Conservation (phyloP, 2,888 invertebrate genomes). For the Chrysomela aeneicollis region DNA sequence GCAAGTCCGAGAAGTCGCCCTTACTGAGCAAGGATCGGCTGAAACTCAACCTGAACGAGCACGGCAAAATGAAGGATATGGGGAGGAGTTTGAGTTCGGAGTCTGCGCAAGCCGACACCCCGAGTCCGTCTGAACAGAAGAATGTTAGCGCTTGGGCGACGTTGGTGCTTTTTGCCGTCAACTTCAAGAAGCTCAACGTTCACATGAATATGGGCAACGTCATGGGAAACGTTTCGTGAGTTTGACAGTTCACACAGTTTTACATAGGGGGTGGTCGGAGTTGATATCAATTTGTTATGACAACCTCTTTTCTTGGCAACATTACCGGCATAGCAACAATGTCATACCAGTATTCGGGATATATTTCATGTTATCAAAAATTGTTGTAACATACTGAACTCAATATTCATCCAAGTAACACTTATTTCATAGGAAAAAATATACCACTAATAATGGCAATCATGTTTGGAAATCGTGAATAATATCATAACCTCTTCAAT, state of each 20-base stretch:
- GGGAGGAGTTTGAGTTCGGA: slow-evolving; percentile 67
- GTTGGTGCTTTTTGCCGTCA: slow-evolving; percentile 92
- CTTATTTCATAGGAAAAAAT: too few species aligned
- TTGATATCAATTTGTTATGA: too few species aligned
- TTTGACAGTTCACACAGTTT: slow-evolving; percentile 23
- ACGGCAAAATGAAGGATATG: slow-evolving; percentile 64
- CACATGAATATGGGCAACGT: slow-evolving; percentile 99
- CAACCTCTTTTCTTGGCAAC: too few species aligned
- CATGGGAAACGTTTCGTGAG: slow-evolving; percentile 91
- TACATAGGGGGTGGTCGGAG: too few species aligned
- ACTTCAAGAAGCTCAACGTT: slow-evolving; percentile 94
- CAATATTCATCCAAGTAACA: too few species aligned
- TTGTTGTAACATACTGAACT: too few species aligned
- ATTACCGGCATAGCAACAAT: too few species aligned
- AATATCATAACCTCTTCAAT: too few species aligned
- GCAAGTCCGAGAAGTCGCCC: slow-evolving; percentile 52
- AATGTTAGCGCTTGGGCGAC: slow-evolving; percentile 92
- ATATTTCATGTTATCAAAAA: too few species aligned
- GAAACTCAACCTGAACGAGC: slow-evolving; percentile 65
- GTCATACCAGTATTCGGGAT: too few species aligned
- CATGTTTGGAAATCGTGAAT: too few species aligned
- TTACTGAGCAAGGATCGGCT: slow-evolving; percentile 66
- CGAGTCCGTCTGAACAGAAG: slow-evolving; percentile 69
- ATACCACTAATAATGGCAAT: too few species aligned
- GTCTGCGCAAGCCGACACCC: slow-evolving; percentile 62